phyloP scores from a whole-genome alignment of 2,888 invertebrate genomes.

The Eilema depressum region DNA sequence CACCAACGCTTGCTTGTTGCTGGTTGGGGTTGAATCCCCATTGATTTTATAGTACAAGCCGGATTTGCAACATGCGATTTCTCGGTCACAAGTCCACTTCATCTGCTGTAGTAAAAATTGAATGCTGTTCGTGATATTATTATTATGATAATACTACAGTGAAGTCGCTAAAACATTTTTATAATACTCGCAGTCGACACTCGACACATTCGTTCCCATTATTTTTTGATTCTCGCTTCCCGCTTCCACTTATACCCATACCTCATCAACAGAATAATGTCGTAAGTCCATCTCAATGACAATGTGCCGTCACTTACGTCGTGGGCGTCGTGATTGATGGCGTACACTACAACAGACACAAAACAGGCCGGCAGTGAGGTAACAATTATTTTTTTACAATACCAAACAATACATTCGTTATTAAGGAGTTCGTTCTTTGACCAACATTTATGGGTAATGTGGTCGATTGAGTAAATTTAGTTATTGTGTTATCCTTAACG shows the following conservation, averaged over 20 bases:
- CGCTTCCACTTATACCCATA: slow-evolving; percentile 1
- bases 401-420: slow-evolving; percentile 38
- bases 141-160: no score
- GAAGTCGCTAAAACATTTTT: no score
- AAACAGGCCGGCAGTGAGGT: slow-evolving; percentile 22
- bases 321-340: slow-evolving; percentile 57
- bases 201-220: not conserved
- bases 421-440: slow-evolving; percentile 10
- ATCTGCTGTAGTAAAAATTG: no score
- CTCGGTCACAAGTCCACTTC: no score
- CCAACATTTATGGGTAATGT: slow-evolving; percentile 5
- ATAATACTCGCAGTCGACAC: not conserved
- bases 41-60: no score
- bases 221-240: not conserved
- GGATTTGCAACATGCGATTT: no score
- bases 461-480: not conserved
- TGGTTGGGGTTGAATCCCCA: no score
- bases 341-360: slow-evolving; percentile 12
- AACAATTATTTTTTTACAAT: slow-evolving; percentile 45
- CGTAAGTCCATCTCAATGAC: slow-evolving; percentile 51
- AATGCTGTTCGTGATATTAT: no score
- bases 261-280: slow-evolving; percentile 21
- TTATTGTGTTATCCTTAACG: not conserved
- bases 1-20: no score
- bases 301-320: slow-evolving; percentile 22